Conservation (phyloP, 1,140 invertebrate genomes). For the Zaprionus davidi region DNA sequence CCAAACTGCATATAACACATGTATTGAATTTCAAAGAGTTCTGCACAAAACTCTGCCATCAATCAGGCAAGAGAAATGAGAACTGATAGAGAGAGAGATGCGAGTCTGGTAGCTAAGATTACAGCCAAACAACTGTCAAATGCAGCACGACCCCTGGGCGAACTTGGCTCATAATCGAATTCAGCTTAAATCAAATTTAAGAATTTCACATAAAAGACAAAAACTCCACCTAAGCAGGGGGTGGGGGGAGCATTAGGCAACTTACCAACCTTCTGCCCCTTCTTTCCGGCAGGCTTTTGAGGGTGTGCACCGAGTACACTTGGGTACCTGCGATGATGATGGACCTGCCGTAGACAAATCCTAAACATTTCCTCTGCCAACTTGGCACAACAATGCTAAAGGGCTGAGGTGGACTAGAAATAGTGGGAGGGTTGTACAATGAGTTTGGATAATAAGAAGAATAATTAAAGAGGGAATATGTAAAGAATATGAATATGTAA, state of each 20-base stretch:
- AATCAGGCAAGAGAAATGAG: neutral
- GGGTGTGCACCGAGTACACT: neutral
- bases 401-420: neutral
- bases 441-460: neutral
- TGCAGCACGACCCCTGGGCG: conserved; percentile 25
- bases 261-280: neutral
- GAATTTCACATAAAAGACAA: conserved; percentile 42
- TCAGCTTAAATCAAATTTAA: conserved; percentile 70
- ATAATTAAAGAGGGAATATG: too few species aligned
- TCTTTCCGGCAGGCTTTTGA: neutral
- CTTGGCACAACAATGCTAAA: conserved; percentile 20
- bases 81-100: neutral
- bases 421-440: conserved; percentile 4
- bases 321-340: conserved; percentile 68
- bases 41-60: neutral
- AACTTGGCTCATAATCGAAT: conserved; percentile 66
- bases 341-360: conserved; percentile 56
- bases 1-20: conserved; percentile 51
- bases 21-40: conserved; percentile 76
- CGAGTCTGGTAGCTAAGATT: conserved; percentile 38
- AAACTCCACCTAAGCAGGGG: neutral
- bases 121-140: conserved; percentile 55
- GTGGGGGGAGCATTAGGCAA: neutral
- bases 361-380: conserved; percentile 32
- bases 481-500: too few species aligned